Evolutionary conservation across 2,888 invertebrate genomes (phyloP).

Genomic region (Pyrgus malvae): DNA sequence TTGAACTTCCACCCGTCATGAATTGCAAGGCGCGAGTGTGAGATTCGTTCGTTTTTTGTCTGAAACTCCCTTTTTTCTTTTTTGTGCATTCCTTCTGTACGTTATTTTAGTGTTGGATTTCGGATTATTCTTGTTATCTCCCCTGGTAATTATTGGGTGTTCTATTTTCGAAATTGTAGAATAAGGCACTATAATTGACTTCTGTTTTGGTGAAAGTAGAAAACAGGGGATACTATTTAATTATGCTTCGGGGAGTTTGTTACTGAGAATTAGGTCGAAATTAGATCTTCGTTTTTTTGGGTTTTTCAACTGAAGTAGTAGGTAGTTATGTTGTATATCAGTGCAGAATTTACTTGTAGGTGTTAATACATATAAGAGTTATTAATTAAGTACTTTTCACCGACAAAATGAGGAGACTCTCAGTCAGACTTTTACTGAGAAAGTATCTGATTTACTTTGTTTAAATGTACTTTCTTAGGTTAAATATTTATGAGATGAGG

Average conservation of each 20-base stretch:
- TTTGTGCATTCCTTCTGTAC: conserved; percentile 28
- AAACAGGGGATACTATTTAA: neutral
- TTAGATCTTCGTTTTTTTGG: too few relatives aligned
- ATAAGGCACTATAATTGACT: conserved; percentile 13
- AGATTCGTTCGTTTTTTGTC: conserved; percentile 22
- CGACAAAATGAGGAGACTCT: too few relatives aligned
- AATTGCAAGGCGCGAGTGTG: neutral
- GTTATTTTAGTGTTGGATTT: conserved; percentile 38
- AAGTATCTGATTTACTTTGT: too few relatives aligned
- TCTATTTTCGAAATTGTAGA: conserved; percentile 12
- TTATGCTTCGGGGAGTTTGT: neutral
- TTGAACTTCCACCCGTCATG: neutral
- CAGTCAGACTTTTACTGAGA: too few relatives aligned
- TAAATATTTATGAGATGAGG: too few relatives aligned
- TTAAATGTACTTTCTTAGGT: too few relatives aligned
- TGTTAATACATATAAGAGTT: too few relatives aligned
- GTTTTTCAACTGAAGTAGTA: too few relatives aligned
- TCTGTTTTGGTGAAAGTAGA: neutral
- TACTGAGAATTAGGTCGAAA: too few relatives aligned
- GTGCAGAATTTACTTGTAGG: too few relatives aligned
- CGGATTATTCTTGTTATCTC: conserved; percentile 35
- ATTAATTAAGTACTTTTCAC: too few relatives aligned
- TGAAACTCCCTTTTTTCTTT: conserved; percentile 17
- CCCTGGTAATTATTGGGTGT: conserved; percentile 24
- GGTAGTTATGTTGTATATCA: too few relatives aligned